Percentiles rank a stretch among this genome's conserved stretches.
These are phyloP conservation scores for Puffinus mauretanicus DNA, from an alignment of 2,113 vertebrate genomes.

Conservation along the genomic window DNA sequence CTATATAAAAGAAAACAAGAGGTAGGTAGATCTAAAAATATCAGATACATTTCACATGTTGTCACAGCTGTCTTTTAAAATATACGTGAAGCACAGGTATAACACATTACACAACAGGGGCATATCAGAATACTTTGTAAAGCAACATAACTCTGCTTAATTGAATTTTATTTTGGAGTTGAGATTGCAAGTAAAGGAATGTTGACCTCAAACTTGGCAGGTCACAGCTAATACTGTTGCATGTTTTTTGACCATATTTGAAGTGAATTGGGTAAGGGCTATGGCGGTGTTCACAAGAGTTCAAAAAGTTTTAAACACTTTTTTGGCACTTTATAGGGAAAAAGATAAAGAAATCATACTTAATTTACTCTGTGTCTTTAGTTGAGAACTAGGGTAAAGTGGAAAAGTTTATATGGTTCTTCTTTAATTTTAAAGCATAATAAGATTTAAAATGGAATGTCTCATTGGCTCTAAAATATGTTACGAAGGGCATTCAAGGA, in stretches of 20 bases:
- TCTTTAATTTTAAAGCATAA: background rate
- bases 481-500: background rate
- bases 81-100: background rate
- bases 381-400: background rate
- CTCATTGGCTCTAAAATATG: background rate
- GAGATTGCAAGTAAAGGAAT: background rate
- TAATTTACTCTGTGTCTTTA: background rate
- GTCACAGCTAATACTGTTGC: background rate
- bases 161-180: background rate
- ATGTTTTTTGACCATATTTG: background rate
- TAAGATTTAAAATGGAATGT: background rate
- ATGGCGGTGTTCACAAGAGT: background rate
- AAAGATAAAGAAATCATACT: background rate
- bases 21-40: background rate
- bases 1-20: conserved; percentile 23
- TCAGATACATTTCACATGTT: conserved; percentile 6
- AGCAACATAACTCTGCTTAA: background rate
- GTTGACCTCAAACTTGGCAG: background rate
- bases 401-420: background rate
- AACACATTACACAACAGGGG: background rate
- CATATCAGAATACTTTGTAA: background rate
- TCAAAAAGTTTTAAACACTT: background rate
- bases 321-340: background rate
- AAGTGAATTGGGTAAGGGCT: background rate
- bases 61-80: background rate